A percentile compares a stretch with the other conserved stretches of the same genome.
phyloP scores from a whole-genome alignment of 2,888 invertebrate genomes.

The Megaustenia siamemsis region DNA sequence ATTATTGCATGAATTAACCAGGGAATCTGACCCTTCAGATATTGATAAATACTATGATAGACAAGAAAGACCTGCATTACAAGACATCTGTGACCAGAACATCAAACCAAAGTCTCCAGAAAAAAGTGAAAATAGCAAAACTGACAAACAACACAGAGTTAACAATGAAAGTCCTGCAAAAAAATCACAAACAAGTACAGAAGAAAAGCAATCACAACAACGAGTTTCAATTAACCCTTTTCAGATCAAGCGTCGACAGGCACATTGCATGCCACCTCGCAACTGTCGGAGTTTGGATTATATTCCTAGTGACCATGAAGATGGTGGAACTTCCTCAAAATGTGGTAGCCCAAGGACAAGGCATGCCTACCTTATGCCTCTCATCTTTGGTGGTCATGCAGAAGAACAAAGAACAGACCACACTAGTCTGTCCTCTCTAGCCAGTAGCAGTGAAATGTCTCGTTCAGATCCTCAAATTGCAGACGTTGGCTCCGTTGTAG shows the following conservation, averaged over 20 bases:
- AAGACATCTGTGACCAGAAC: neutral
- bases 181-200: neutral
- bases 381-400: slow-evolving; percentile 65
- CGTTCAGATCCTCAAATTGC: slow-evolving; percentile 76
- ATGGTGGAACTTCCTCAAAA: slow-evolving; percentile 64
- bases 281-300: slow-evolving; percentile 78
- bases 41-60: slow-evolving; percentile 10
- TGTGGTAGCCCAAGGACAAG: slow-evolving; percentile 71
- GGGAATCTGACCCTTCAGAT: slow-evolving; percentile 45
- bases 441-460: slow-evolving; percentile 79
- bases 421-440: slow-evolving; percentile 77
- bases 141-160: neutral
- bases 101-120: slow-evolving; percentile 1
- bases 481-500: slow-evolving; percentile 82
- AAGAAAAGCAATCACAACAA: neutral
- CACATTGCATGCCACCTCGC: slow-evolving; percentile 71
- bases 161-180: neutral
- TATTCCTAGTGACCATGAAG: slow-evolving; percentile 77
- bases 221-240: slow-evolving; percentile 56
- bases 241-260: slow-evolving; percentile 74
- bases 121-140: neutral
- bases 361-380: slow-evolving; percentile 68
- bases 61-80: neutral
- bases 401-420: slow-evolving; percentile 69
- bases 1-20: slow-evolving; percentile 67